Evolutionary conservation across 2,113 vertebrate species (phyloP), one percentile per base, ranked within the genome.

Genomic region (Dendropsophus ebraccatus): DNA sequence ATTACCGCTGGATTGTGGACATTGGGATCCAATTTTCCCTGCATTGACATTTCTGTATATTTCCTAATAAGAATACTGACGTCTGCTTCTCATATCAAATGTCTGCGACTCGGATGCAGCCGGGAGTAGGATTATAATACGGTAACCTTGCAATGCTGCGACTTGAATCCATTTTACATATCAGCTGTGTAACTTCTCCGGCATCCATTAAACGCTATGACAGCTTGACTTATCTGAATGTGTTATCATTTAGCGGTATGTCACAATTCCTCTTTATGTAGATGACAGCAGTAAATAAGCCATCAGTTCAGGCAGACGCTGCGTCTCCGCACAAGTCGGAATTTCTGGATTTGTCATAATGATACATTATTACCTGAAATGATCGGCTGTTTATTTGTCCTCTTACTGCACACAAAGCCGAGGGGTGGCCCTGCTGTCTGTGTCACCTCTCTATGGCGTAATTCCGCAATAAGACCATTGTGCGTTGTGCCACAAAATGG

Each of bases 211-310:
- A 92, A 93, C 90, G 88, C 89, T 89, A 90, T 94, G 95, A 95
- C 95, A 95, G 94, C 92, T 94, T 94, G 94, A 94, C 95, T 94
- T 94, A 94, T 92, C 94, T 94, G 93, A 95, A 94, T 92, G 94
- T 94, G 93, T 93, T 92, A 94, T 94, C 94, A 94, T 94, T 95
- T 95, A 95, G 92, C 94, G 91, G 92, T 90, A 92, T 94, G 94
- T 95, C 94, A 95, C 93, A 95, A 95, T 95, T 92, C 90, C 91
- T 91, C 93, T 94, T 94, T 95, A 92, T 94, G 90, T 93, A 92
- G 92, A 93, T 88, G 93, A 93, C 93, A 92, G 93, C 91, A 88
- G 93, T 95, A 95, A 95, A 95, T 95, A 95, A 94, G 93, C 93
- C 84, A 93, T 94, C 93, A 94, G 92, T 92, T 87, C 89, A 91